Percentiles rank a stretch among this genome's conserved stretches.
phyloP scores from a whole-genome alignment of 2,888 invertebrate species.

The Pardosa pseudoannulata region DNA sequence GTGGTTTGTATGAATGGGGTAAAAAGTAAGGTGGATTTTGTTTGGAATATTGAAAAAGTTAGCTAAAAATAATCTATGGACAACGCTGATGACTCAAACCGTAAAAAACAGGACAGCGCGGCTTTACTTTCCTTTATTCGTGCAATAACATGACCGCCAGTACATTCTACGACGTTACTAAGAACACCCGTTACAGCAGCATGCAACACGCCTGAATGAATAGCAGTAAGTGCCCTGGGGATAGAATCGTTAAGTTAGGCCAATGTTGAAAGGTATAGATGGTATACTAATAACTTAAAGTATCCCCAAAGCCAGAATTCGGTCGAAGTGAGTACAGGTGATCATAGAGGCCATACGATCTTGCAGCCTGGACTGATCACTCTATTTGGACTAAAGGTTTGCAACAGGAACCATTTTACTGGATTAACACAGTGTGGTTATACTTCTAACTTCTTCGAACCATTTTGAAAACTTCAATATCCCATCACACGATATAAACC shows the following conservation, averaged over 20 bases:
- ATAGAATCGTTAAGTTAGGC: background rate
- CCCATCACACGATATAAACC: no score
- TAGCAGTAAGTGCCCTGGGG: background rate
- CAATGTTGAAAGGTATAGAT: background rate
- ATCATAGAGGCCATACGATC: background rate
- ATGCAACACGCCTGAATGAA: background rate
- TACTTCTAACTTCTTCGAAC: background rate
- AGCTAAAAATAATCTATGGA: no score
- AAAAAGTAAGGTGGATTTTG: no score
- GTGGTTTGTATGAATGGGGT: no score
- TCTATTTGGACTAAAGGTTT: background rate
- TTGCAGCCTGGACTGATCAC: background rate
- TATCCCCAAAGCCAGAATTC: slow-evolving; percentile 1
- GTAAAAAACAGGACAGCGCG: no score
- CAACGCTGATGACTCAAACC: no score
- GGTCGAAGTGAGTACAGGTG: background rate
- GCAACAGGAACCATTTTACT: background rate
- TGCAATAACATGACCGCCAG: background rate
- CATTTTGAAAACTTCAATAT: background rate
- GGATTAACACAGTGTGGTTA: background rate
- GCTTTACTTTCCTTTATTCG: no score
- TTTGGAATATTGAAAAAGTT: no score
- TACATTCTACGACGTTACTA: background rate
- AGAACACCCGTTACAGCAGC: no score
- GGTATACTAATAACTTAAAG: background rate